Conservation (phyloP, 2,797 vertebrate species). For the Ctenopoma kingsleyae region DNA sequence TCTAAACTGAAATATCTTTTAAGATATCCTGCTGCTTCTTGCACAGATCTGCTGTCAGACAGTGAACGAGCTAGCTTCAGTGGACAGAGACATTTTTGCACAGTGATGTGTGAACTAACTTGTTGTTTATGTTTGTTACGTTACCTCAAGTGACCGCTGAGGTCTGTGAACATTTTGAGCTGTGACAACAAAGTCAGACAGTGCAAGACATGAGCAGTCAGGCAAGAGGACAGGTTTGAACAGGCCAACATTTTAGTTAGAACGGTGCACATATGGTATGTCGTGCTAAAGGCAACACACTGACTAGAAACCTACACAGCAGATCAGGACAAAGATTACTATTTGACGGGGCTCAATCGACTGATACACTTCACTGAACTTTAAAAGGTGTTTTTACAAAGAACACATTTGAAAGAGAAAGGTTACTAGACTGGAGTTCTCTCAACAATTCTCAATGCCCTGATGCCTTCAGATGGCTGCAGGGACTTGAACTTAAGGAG, state of each 20-base stretch:
- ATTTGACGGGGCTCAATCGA: too few relatives aligned
- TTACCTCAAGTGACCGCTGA: not conserved
- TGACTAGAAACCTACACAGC: too few relatives aligned
- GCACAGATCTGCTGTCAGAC: slow-evolving; percentile 7
- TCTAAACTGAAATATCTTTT: not conserved
- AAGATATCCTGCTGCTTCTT: slow-evolving; percentile 1
- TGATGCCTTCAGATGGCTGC: too few relatives aligned
- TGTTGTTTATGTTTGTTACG: not conserved
- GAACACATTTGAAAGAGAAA: too few relatives aligned
- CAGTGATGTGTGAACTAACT: not conserved
- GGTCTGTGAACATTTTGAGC: not conserved
- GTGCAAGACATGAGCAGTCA: not conserved
- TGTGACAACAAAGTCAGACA: not conserved
- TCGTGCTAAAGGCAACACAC: too few relatives aligned
- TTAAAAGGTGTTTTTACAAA: too few relatives aligned
- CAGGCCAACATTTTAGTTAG: not conserved
- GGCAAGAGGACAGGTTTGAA: not conserved
- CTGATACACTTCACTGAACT: too few relatives aligned
- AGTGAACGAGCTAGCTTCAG: not conserved
- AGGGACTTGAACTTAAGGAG: too few relatives aligned
- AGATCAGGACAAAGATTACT: not conserved
- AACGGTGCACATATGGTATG: too few relatives aligned
- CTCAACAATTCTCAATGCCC: too few relatives aligned
- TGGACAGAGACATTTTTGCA: not conserved
- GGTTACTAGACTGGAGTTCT: too few relatives aligned